Evolutionary conservation across 2,888 invertebrate genomes (phyloP).

Genomic region (Mamestra brassicae): DNA sequence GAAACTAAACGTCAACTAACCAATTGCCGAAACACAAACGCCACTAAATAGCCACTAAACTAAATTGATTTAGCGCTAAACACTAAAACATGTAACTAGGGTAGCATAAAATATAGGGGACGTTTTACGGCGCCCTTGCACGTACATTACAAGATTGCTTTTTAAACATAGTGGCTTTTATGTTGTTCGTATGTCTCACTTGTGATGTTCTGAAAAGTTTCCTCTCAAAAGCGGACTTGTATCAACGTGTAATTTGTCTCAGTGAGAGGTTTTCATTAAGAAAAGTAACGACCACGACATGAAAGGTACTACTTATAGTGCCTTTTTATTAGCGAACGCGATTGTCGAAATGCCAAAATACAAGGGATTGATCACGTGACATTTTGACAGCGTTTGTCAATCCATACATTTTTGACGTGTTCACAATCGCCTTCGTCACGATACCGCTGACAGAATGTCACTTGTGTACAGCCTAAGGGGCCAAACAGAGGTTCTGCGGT

Average conservation of each 20-base stretch:
- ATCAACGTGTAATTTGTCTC: neutral
- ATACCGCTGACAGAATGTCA: too few species aligned
- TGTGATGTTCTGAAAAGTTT: neutral
- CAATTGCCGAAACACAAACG: slow-evolving; percentile 20
- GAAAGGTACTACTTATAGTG: too few species aligned
- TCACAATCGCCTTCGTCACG: too few species aligned
- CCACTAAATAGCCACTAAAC: slow-evolving; percentile 24
- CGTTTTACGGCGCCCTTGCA: slow-evolving; percentile 33
- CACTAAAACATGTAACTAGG: slow-evolving; percentile 11
- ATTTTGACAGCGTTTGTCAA: too few species aligned
- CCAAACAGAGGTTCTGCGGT: too few species aligned
- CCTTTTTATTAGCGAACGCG: too few species aligned
- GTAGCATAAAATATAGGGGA: slow-evolving; percentile 22
- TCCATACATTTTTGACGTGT: too few species aligned
- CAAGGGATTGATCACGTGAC: too few species aligned
- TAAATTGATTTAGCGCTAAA: slow-evolving; percentile 37
- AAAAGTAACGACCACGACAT: neutral
- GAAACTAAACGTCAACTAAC: neutral
- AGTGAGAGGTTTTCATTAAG: neutral
- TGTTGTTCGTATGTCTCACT: neutral
- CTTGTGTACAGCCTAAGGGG: too few species aligned
- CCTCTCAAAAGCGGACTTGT: neutral
- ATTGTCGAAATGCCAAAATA: too few species aligned
- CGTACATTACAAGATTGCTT: slow-evolving; percentile 55
- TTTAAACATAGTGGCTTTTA: slow-evolving; percentile 40